These are phyloP conservation scores for Dendrocincla fuliginosa DNA, from an alignment of 2,797 vertebrate genomes.

Conservation along the genomic window DNA sequence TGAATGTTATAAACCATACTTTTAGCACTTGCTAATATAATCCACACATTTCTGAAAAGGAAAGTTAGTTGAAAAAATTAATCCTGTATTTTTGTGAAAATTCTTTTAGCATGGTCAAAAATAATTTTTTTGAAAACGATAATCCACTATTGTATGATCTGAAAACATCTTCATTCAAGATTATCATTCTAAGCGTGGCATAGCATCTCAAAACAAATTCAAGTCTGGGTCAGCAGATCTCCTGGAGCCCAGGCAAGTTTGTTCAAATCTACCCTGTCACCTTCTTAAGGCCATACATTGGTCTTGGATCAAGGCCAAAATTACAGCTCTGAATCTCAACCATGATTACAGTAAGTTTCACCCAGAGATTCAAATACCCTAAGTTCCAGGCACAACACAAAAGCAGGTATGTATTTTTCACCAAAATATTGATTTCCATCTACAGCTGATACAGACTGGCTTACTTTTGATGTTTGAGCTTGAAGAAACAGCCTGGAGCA, in stretches of 20 bases:
- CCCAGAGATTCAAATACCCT: not conserved
- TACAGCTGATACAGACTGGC: not conserved
- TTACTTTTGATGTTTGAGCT: not conserved
- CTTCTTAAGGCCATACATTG: accelerated
- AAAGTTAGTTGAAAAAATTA: not conserved
- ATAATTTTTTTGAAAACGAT: not conserved
- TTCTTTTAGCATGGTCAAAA: not conserved
- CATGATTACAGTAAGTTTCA: not conserved
- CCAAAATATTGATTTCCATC: not conserved
- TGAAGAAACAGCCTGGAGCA: not conserved
- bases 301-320: not conserved
- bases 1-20: not conserved
- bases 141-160: not conserved
- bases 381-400: not conserved
- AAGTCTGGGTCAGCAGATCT: not conserved
- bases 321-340: not conserved
- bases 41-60: not conserved
- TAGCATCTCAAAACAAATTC: not conserved
- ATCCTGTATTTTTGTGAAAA: not conserved
- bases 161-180: not conserved
- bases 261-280: not conserved
- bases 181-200: not conserved
- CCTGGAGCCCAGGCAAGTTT: not conserved
- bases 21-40: not conserved
- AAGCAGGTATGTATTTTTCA: not conserved